These are phyloP conservation scores for Nomada hirtipes DNA, from an alignment of 2,888 invertebrate genomes.

Conservation along the genomic window DNA sequence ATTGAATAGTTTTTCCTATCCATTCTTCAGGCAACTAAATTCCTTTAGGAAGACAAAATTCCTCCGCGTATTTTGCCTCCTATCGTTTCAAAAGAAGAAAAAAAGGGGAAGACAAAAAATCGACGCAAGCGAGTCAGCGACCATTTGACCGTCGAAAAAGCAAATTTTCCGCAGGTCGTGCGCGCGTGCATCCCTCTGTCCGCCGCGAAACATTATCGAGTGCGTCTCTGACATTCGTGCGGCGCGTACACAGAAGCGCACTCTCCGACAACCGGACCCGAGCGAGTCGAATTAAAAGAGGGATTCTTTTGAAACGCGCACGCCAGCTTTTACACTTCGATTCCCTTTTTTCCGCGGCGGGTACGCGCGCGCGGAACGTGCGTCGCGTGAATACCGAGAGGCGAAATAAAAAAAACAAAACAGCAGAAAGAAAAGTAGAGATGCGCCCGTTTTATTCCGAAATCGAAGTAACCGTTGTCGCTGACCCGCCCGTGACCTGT, in stretches of 20 bases:
- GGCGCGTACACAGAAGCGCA: constrained; percentile 45
- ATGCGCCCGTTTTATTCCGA: constrained; percentile 55
- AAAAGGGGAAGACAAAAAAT: too few species aligned
- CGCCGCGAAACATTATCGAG: constrained; percentile 42
- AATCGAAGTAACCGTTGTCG: constrained; percentile 69
- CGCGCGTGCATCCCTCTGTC: background rate
- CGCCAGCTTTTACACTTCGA: constrained; percentile 63
- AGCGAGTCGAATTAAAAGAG: constrained; percentile 65
- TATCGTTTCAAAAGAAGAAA: too few species aligned
- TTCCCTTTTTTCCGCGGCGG: constrained; percentile 38
- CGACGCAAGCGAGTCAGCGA: too few species aligned
- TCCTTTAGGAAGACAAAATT: too few species aligned
- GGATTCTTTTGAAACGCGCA: constrained; percentile 59
- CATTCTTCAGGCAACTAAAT: too few species aligned
- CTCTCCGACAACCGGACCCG: constrained; percentile 52
- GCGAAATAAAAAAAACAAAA: background rate
- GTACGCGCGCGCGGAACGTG: constrained; percentile 38
- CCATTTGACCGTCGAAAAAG: constrained; percentile 8
- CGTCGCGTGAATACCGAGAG: constrained; percentile 57
- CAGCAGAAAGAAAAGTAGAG: background rate
- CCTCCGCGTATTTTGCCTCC: too few species aligned
- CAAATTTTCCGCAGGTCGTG: background rate
- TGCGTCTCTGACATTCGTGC: constrained; percentile 16
- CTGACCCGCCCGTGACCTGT: background rate
- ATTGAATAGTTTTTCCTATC: too few species aligned